phyloP scores from a whole-genome alignment of 2,113 vertebrate species.

The Formicarius rufipectus region DNA sequence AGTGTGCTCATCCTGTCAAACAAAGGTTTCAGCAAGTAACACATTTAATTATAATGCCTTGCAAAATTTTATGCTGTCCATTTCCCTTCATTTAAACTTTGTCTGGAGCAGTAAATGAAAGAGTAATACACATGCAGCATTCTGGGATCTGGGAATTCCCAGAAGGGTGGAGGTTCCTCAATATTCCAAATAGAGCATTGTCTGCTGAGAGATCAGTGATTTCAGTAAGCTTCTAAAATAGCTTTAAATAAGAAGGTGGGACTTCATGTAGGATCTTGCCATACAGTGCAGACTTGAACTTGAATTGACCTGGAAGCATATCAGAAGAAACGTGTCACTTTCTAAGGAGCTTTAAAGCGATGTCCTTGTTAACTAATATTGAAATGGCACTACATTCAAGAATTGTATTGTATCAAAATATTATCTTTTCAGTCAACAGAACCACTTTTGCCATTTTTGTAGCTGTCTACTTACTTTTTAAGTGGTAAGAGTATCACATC shows the following conservation, averaged over 20 bases:
- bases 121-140: accelerated
- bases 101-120: neutral
- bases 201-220: neutral
- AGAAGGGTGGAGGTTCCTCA: neutral
- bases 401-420: neutral
- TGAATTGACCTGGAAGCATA: neutral
- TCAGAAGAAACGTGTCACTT: neutral
- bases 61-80: neutral
- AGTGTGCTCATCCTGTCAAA: conserved; percentile 16
- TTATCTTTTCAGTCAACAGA: neutral
- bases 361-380: neutral
- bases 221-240: neutral
- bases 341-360: neutral
- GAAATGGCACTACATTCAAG: neutral
- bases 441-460: neutral
- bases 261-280: neutral
- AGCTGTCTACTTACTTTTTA: neutral
- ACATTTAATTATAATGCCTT: neutral
- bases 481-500: neutral
- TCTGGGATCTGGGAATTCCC: neutral
- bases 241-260: neutral
- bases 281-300: neutral
- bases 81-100: conserved; percentile 7
- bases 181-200: neutral
- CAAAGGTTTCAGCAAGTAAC: conserved; percentile 6